These are phyloP conservation scores for Merluccius polli DNA, from an alignment of 2,797 vertebrate species.

Conservation along the genomic window DNA sequence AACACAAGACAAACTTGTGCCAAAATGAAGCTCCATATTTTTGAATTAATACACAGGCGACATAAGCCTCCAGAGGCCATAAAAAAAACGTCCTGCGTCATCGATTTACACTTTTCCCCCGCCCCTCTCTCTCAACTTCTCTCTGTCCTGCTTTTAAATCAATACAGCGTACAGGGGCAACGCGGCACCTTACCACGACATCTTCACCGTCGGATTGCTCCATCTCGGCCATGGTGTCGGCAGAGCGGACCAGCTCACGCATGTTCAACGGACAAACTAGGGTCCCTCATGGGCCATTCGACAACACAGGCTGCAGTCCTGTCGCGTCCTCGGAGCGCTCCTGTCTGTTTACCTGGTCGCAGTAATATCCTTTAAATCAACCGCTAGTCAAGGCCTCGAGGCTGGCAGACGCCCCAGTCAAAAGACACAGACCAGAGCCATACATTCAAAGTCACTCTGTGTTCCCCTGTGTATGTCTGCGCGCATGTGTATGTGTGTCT, in stretches of 20 bases:
- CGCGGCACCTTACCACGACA: conserved; percentile 46
- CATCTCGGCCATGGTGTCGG: conserved; percentile 47
- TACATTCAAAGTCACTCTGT: conserved; percentile 21
- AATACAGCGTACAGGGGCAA: neutral
- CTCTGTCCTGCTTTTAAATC: neutral
- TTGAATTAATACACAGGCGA: neutral
- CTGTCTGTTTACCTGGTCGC: conserved; percentile 4
- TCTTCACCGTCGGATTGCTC: conserved; percentile 55
- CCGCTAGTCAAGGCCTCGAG: conserved; percentile 7
- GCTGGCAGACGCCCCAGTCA: conserved; percentile 15
- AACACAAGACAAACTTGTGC: neutral
- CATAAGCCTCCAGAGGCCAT: conserved; percentile 1
- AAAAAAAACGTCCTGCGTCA: neutral
- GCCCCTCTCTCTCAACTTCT: neutral
- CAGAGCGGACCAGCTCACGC: conserved; percentile 44
- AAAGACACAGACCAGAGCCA: conserved; percentile 25
- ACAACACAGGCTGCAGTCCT: conserved; percentile 6
- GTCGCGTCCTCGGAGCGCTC: neutral
- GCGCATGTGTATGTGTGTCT: neutral
- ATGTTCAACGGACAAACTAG: conserved; percentile 43
- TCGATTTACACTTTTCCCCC: neutral
- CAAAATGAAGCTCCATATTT: neutral
- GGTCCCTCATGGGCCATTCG: conserved; percentile 3
- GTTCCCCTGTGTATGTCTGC: conserved; percentile 9
- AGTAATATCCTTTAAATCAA: neutral